Percentiles rank a stretch among this genome's conserved stretches.
phyloP scores from a whole-genome alignment of 2,113 vertebrate genomes.

The Istiophorus platypterus region DNA sequence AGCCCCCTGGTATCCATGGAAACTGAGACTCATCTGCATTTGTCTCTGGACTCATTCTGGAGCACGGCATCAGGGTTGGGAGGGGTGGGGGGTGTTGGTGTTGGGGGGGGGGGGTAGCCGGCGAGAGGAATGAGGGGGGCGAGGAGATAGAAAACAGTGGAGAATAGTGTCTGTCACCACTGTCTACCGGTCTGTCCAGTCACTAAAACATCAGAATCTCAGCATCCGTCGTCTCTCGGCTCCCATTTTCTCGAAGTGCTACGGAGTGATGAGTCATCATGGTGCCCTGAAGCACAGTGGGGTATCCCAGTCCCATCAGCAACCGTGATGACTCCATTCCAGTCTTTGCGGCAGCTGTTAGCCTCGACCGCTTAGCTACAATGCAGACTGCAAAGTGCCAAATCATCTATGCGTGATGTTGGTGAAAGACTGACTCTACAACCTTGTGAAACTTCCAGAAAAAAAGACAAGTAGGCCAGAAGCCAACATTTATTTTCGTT shows the following conservation, averaged over 20 bases:
- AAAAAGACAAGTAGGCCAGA: background rate
- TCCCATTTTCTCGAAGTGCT: conserved; percentile 39
- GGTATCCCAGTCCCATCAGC: conserved; percentile 43
- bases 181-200: conserved; percentile 38
- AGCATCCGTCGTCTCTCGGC: conserved; percentile 30
- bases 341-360: background rate
- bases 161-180: conserved; percentile 63
- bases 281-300: conserved; percentile 41
- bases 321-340: conserved; percentile 11
- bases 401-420: conserved; percentile 36
- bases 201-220: conserved; percentile 43
- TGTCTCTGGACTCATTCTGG: conserved; percentile 61
- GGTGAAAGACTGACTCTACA: conserved; percentile 1
- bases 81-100: conserved; percentile 25
- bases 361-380: background rate
- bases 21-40: conserved; percentile 83
- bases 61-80: conserved; percentile 31
- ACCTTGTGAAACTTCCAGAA: background rate
- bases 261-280: conserved; percentile 65
- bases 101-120: conserved; percentile 9
- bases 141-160: conserved; percentile 6
- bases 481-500: background rate
- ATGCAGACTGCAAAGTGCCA: conserved; percentile 17
- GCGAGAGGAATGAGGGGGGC: conserved; percentile 6
- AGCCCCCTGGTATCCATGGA: conserved; percentile 85